Conservation (phyloP, 2,113 vertebrate species). For the Chamaetylas fuelleborni region DNA sequence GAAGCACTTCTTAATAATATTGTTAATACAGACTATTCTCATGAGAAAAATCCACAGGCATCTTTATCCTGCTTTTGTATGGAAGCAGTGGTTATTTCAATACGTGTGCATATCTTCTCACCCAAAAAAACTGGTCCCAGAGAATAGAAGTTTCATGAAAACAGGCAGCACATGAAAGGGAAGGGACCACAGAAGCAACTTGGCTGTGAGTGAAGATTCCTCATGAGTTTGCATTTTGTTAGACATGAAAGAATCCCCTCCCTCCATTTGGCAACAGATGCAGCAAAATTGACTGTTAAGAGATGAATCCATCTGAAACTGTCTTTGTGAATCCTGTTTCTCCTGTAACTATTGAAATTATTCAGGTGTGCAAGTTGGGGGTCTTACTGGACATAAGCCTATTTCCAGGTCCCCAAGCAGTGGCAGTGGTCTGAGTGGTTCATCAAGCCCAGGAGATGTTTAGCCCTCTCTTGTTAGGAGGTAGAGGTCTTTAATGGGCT, state of each 20-base stretch:
- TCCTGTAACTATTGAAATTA: not conserved
- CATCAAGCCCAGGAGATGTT: not conserved
- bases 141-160: not conserved
- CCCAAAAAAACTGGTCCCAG: not conserved
- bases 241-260: constrained; percentile 19
- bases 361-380: not conserved
- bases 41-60: not conserved
- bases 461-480: not conserved
- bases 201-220: not conserved
- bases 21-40: not conserved
- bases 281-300: not conserved
- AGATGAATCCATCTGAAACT: not conserved
- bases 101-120: not conserved
- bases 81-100: not conserved
- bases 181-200: not conserved
- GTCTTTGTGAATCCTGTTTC: not conserved
- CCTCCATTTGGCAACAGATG: constrained; percentile 14
- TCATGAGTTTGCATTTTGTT: constrained; percentile 11
- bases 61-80: not conserved
- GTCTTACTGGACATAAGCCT: not conserved
- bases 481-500: not conserved
- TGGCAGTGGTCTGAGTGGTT: not conserved
- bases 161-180: not conserved
- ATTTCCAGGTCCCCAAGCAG: not conserved
- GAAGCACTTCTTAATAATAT: not conserved